Evolutionary conservation across 2,888 invertebrate genomes (phyloP).

Genomic region (Amphipoea oculea): DNA sequence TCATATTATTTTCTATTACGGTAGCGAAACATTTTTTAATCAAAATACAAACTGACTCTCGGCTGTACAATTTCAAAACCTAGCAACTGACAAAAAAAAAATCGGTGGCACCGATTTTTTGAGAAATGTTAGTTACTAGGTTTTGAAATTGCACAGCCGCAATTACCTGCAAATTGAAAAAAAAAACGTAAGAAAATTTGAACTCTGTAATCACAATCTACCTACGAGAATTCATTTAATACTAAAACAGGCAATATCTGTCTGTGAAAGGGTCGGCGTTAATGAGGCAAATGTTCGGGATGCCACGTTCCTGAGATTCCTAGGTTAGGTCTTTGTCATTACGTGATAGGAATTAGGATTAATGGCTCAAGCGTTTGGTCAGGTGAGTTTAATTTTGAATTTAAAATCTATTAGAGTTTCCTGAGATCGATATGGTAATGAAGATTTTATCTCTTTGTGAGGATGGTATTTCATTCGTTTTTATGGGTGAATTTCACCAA

Average conservation of each 20-base stretch:
- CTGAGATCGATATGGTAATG: slow-evolving; percentile 27
- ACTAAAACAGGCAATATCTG: slow-evolving; percentile 40
- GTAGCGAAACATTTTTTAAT: no score
- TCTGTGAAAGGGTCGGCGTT: slow-evolving; percentile 56
- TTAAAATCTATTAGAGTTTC: slow-evolving; percentile 31
- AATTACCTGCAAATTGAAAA: no score
- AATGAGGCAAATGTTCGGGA: slow-evolving; percentile 62
- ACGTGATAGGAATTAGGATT: slow-evolving; percentile 63
- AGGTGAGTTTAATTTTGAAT: slow-evolving; percentile 51
- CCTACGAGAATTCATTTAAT: slow-evolving; percentile 6
- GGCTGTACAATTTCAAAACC: no score
- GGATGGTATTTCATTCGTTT: not conserved
- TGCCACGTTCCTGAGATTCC: slow-evolving; percentile 55
- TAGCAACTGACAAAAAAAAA: no score
- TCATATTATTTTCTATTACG: no score
- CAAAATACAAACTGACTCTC: no score
- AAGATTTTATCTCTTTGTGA: slow-evolving; percentile 15
- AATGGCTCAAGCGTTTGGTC: slow-evolving; percentile 38
- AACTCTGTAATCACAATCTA: slow-evolving; percentile 20
- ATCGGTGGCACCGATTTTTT: no score
- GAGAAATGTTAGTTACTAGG: no score
- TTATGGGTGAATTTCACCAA: not conserved
- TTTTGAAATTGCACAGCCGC: no score
- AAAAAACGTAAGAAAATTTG: no score
- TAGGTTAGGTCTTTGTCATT: slow-evolving; percentile 61